These are phyloP conservation scores for Misgurnus mizolepis DNA, from an alignment of 2,113 vertebrate genomes.

Conservation along the genomic window DNA sequence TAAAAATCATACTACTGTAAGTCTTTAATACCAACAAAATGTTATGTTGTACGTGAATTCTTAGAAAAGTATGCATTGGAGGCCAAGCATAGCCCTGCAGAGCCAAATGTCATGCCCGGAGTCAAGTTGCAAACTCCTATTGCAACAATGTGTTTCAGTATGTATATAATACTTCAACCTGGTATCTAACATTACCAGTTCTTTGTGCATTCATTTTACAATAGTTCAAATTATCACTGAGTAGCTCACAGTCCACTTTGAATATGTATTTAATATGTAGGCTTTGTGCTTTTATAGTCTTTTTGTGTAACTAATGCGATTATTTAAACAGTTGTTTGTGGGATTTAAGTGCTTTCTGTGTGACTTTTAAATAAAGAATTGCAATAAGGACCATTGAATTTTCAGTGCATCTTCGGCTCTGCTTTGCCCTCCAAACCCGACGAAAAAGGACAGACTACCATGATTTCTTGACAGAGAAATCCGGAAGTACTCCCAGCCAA, in stretches of 20 bases:
- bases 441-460: constrained; percentile 16
- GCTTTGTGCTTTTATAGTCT: background rate
- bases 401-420: background rate
- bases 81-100: background rate
- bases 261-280: background rate
- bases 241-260: background rate
- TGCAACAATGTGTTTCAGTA: background rate
- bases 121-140: constrained; percentile 16
- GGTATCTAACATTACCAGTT: background rate
- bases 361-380: background rate
- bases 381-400: background rate
- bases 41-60: background rate
- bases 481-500: background rate
- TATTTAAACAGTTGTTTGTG: background rate
- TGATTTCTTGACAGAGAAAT: constrained; percentile 3
- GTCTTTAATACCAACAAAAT: background rate
- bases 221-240: background rate
- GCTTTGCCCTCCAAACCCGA: constrained; percentile 34
- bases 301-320: background rate
- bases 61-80: background rate
- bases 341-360: background rate
- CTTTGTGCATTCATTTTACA: background rate
- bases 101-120: background rate
- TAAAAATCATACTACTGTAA: background rate
- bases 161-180: background rate